Evolutionary conservation across 2,888 invertebrate genomes (phyloP).

Genomic region (Tryphoninae sp.): DNA sequence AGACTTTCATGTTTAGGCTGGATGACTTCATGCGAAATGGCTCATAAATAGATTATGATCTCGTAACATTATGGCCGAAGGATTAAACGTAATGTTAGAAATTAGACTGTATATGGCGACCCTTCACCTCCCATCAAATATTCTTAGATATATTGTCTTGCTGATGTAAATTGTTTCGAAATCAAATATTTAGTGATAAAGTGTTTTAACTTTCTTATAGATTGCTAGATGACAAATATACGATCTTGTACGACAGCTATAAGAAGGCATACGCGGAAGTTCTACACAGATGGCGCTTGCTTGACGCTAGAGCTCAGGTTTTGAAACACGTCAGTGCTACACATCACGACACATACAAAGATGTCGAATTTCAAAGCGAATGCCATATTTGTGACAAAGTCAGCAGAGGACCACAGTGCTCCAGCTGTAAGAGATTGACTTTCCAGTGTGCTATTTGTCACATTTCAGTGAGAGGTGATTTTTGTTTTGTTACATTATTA

Average conservation of each 20-base stretch:
- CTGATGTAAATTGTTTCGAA: conserved; percentile 21
- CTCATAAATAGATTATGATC: no score
- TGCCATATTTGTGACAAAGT: conserved; percentile 88
- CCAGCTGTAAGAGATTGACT: conserved; percentile 87
- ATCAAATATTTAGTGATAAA: neutral
- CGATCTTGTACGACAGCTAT: conserved; percentile 89
- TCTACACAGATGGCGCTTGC: conserved; percentile 91
- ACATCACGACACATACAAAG: conserved; percentile 83
- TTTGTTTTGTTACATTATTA: neutral
- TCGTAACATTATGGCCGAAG: no score
- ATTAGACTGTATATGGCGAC: no score
- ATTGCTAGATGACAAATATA: conserved; percentile 81
- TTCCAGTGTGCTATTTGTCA: conserved; percentile 93
- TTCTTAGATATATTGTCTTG: conserved; percentile 4
- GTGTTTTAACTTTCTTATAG: conserved; percentile 57
- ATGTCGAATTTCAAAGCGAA: conserved; percentile 89
- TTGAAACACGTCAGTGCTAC: conserved; percentile 84
- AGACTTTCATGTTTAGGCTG: no score
- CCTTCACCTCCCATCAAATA: no score
- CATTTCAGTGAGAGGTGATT: conserved; percentile 89
- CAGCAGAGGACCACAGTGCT: conserved; percentile 87
- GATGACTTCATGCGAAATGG: no score
- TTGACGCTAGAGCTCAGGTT: conserved; percentile 89
- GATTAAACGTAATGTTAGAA: no score
- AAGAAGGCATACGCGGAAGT: conserved; percentile 95